Evolutionary conservation across 1,140 invertebrate species (phyloP), one percentile per base, ranked within the genome.

Genomic region (Platyura marginata): DNA sequence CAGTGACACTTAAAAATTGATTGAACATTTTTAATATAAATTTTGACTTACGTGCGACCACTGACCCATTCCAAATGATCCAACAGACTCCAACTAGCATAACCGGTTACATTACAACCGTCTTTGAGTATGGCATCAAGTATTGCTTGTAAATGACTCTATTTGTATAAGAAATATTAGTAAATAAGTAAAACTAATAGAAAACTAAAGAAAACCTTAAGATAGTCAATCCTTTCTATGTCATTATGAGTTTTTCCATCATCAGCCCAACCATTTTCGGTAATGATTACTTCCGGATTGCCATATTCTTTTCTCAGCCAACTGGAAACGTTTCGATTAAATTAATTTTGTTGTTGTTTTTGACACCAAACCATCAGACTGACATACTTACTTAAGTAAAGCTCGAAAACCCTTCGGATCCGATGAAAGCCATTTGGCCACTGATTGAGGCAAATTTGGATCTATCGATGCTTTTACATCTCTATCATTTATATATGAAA

Each of bases 21-120:
- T 32, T 13, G 25, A n/a, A 15, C 22, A 18, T 4, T 32, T 15
- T 41, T 18, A 20, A 21, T 11, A 39, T 18, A 35, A 39, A 34
- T 19, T n/a, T 25, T 40, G 34, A 68, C 69, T 74, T 57, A 79
- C 75, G 57, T 64, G 46, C 69, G 78, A 36, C 76, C 77, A n/a
- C 49, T 53, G 1, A 56, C 55, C 81, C 82, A 88, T 59, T 87
- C 82, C 53, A 84, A 84, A 56, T 83, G 86, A 46, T 87, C 83
- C 47, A 86, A 61, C 1, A 88, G 53, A 46, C 74, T 77, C 81
- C 83, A 87, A 35, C 16, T 18, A n/a, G 33, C n/a, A 18, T 36
- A 36, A 11, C 22, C 15, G 13, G 11, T 29, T 3, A 41, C 13
- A 25, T 41, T 23, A 9, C 10, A 6, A n/a, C 20, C 25, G 40